These are phyloP conservation scores for Endomychus coccineus DNA, from an alignment of 2,888 invertebrate species.

Conservation along the genomic window DNA sequence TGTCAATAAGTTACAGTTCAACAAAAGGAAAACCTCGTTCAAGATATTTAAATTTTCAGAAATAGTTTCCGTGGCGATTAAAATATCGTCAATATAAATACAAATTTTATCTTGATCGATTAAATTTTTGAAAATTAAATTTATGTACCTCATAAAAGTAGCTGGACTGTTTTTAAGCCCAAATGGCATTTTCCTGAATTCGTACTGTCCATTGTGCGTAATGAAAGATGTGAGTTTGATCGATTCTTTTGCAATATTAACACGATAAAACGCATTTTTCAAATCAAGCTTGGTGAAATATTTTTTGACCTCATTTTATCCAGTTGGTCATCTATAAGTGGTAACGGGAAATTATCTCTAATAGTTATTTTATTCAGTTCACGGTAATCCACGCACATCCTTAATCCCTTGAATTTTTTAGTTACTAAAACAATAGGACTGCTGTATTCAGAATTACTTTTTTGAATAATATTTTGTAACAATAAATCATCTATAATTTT, in stretches of 20 bases:
- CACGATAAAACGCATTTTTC: slow-evolving; percentile 29
- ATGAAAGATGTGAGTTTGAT: slow-evolving; percentile 30
- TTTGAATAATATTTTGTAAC: slow-evolving; percentile 24
- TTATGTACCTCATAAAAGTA: too few relatives aligned
- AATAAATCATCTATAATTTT: slow-evolving; percentile 20
- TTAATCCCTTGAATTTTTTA: slow-evolving; percentile 24
- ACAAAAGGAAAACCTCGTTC: too few relatives aligned
- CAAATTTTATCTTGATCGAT: too few relatives aligned
- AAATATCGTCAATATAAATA: too few relatives aligned
- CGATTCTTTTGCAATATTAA: slow-evolving; percentile 24
- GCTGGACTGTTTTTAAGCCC: too few relatives aligned
- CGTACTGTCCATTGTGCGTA: slow-evolving; percentile 32
- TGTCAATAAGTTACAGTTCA: too few relatives aligned
- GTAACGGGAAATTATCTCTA: slow-evolving; percentile 23
- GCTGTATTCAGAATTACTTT: slow-evolving; percentile 28
- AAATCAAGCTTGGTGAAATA: slow-evolving; percentile 30
- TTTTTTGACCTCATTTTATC: slow-evolving; percentile 25
- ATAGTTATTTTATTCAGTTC: slow-evolving; percentile 25
- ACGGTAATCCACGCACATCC: slow-evolving; percentile 29
- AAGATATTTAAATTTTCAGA: too few relatives aligned
- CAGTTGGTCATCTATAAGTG: slow-evolving; percentile 27
- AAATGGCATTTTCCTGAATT: too few relatives aligned
- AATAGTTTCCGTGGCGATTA: too few relatives aligned
- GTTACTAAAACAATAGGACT: slow-evolving; percentile 24
- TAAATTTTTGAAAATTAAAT: too few relatives aligned